Base-by-base conservation (phyloP, 2,888 invertebrate species). In the Andricus curvator region DNA sequence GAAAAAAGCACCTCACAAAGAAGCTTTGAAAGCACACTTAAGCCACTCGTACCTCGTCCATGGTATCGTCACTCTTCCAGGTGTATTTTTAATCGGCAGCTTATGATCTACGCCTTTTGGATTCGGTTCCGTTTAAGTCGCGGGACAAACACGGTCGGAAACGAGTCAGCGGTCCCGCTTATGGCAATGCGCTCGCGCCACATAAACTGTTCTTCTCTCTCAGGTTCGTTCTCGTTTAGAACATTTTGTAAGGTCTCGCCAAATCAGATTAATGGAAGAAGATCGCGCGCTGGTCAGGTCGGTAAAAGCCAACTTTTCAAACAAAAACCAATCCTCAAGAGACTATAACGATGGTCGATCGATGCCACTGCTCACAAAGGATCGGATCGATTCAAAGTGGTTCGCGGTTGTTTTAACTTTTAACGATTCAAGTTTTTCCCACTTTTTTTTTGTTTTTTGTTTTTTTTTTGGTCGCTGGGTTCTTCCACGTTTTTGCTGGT, bases 231-330 rank as follows among this genome's bases (percentile, higher is more conserved):
- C 80, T 33, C 67, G 67, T 68, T 78, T 62, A 37, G 77, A 70
- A 78, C 82, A 85, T 88, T 88, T 88, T 88, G 84, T 87, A 88
- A 85, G 89, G 88, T 87, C 88, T 89, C 89, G 86, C 80, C 79
- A 85, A 88, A 88, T 89, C 86, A 85, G 85, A 88, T 89, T 88
- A 87, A 85, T 70, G 74, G 48, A 64, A 65, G 74, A 17, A 56
- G 68, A 81, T 74, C 78, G 68, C 41, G 81, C 65, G 76, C 66
- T 65, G 48, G 76, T 56, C 51, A 29, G 51, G 33, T 56, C n/a
- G 51, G 29, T 74, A 29, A 74, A 29, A 20, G n/a, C 51, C 8
- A 25, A 51, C 25, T 70, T 29, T n/a, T 74, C 4, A 51, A 56
- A 74, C 29, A 13, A 56, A 56, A 56, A n/a, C 33, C 25, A 56